Evolutionary conservation across 2,113 vertebrate genomes (phyloP), one percentile per base, ranked within the genome.

Genomic region (Corapipo altera): DNA sequence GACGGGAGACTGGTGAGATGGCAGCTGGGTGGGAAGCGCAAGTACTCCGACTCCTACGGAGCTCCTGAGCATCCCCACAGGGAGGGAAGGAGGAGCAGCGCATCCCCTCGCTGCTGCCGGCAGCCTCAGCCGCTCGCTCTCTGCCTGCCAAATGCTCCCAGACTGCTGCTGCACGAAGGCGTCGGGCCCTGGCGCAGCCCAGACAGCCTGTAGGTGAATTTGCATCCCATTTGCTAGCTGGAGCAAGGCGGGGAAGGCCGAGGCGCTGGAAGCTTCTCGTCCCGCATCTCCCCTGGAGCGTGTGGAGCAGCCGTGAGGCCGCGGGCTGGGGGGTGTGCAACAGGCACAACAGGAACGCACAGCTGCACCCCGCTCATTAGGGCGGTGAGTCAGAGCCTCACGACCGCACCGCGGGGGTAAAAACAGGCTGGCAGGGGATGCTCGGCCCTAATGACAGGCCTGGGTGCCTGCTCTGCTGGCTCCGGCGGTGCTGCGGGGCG

Each of bases 21-120:
- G 93, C 85, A 85, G 81, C 62, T 11, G 94, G 82, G 62, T 67
- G 89, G 95, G 92, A 55, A 89, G 91, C 15, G 9, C 87, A 43
- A 59, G 66, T 21, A 15, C 61, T 32, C 80, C 35, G 8, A n/a
- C 77, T 81, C 89, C 77, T 74, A 11, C 84, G 2, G 73, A 14
- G 71, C 76, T 72, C 33, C 28, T 0, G 79, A 93, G 84, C 89
- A 44, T 88, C 79, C 64, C n/a, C 82, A 13, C 54, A 0, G 27
- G 57, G 51, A 0, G 27, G 57, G 51, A 11, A 82, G 62, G 62
- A 58, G 59, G 73, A 91, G 91, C 55, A 10, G 55, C 16, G n/a
- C 69, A 2, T 33, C 51, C 59, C 78, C 39, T 19, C 8, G 44
- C 79, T 35, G 66, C 91, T 28, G 62, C 71, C 83, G 46, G 67